Evolutionary conservation across 1,140 invertebrate genomes (phyloP), one percentile per base, ranked within the genome.

Genomic region (Drepana arcuata): DNA sequence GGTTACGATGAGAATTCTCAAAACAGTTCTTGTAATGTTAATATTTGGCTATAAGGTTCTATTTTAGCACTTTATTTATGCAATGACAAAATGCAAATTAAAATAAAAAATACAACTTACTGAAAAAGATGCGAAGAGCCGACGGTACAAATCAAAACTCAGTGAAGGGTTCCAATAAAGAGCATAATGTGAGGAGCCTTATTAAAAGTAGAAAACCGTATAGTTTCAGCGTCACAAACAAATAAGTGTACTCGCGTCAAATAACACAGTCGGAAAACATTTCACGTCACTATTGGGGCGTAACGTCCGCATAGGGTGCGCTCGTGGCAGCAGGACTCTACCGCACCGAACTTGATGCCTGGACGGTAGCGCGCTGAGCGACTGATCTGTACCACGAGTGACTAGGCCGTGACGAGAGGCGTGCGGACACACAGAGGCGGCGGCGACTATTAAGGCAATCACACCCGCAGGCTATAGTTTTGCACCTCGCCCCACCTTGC

Each of bases 211-310:
- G n/a, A n/a, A n/a, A n/a, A n/a, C n/a, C n/a, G n/a, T n/a, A n/a
- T n/a, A 34, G 10, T 37, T 48, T 36, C 46, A 33, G 48, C 34
- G 36, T 56, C 62, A 70, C 57, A 55, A 69, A 48, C 39, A 36
- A 39, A 42, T 32, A 10, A 28, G 23, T 31, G 50, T 55, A 58
- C 51, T 48, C 29, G 35, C 45, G 42, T 67, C 58, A 73, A 67
- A 64, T 60, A 65, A 46, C 70, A 74, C 73, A 58, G 45, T 51
- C 24, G 25, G 34, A 26, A 51, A 73, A 48, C 71, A 72, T 73
- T 60, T 62, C 71, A 67, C 61, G 51, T 37, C 63, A 72, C 71
- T 64, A 27, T 2, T 21, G 29, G 41, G 59, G 49, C 58, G 59
- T 48, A 48, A 44, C 45, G 38, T 54, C 37, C 53, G 60, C 67